Base-by-base conservation (phyloP, 2,888 invertebrate genomes). In the Xestia rhomboidea region DNA sequence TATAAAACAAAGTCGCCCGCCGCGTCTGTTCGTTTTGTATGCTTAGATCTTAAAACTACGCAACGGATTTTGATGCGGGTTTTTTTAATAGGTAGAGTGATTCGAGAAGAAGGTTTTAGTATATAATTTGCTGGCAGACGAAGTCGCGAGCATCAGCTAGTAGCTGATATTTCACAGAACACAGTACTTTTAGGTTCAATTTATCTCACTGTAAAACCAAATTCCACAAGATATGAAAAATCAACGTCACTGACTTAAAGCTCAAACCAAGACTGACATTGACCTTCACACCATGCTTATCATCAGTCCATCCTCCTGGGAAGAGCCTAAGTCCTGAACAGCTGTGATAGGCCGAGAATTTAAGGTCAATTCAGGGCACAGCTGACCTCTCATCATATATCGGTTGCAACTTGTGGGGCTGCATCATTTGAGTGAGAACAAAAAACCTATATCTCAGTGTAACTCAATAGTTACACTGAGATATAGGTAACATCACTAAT, bases 401-500 rank as follows among this genome's bases (percentile, higher is more conserved):
- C 63, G 41, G 34, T 54, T 46, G 34, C 60, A 41, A 5, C 15
- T 3, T 15, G 13, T 5, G 13, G 30, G 49, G 21, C 30, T 27
- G 54, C 57, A 74, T 27, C 34, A 57, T 51, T 66, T 57, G 34
- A 49, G 34, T 66, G n/a, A 18, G 41, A 72, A 27, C 57, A 27
- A 13, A 30, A 34, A n/a, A n/a, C n/a, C n/a, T n/a, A n/a, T n/a
- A n/a, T n/a, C n/a, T n/a, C n/a, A n/a, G n/a, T n/a, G n/a, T n/a
- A n/a, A n/a, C n/a, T n/a, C n/a, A n/a, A n/a, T n/a, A 34, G n/a
- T 78, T 57, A 41, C 30, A 38, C 30, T n/a, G 18, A 41, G n/a
- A 15, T 68, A 49, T 49, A 13, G 41, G 30, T 78, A 49, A 73
- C 63, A 64, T 30, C n/a, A 81, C 54, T 64, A 78, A 57, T 71